phyloP scores from a whole-genome alignment of 2,113 vertebrate species.

The Aramus guarauna region DNA sequence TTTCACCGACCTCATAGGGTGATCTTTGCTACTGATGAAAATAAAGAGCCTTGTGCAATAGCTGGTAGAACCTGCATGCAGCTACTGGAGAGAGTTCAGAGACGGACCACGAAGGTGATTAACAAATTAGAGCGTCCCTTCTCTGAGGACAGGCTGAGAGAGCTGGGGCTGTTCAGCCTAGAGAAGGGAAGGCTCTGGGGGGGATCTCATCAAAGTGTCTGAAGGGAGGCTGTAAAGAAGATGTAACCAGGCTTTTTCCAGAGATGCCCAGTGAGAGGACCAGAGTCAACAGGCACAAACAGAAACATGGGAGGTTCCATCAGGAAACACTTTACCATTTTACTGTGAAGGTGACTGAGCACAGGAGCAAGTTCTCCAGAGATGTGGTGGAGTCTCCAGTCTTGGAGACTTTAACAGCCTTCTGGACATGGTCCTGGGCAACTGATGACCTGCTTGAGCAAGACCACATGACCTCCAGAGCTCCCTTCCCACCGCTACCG shows the following conservation, averaged over 20 bases:
- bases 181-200: background rate
- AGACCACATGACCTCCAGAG: background rate
- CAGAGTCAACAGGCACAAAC: background rate
- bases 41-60: background rate
- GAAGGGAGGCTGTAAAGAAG: background rate
- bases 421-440: background rate
- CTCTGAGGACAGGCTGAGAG: background rate
- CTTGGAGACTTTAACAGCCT: background rate
- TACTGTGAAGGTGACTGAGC: background rate
- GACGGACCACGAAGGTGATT: background rate
- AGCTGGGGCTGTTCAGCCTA: background rate
- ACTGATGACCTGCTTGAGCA: background rate
- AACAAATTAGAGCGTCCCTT: background rate
- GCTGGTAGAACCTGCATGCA: background rate
- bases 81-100: background rate
- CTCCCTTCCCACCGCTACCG: background rate
- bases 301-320: background rate
- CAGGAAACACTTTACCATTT: background rate
- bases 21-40: background rate
- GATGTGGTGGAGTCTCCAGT: background rate
- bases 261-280: background rate
- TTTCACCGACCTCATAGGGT: background rate
- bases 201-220: background rate
- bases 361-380: background rate
- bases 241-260: background rate